These are phyloP conservation scores for Oscheius sp. DNA, from an alignment of 1,140 invertebrate genomes.

Conservation along the genomic window DNA sequence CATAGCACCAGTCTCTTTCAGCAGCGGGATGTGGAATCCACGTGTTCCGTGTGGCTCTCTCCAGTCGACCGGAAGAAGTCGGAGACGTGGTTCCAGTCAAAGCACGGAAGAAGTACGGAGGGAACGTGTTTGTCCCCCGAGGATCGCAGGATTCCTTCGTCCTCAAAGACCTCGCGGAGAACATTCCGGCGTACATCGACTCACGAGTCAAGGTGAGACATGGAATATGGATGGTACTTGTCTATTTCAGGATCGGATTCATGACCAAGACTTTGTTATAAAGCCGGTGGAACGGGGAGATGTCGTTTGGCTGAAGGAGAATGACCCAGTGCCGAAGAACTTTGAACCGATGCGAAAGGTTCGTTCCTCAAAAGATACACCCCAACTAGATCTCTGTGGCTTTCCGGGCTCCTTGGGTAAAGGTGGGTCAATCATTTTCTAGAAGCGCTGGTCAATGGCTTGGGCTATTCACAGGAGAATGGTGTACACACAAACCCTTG, in stretches of 20 bases:
- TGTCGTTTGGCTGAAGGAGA: not conserved
- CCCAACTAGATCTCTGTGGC: no score
- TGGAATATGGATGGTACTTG: not conserved
- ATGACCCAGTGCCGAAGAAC: not conserved
- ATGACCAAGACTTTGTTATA: conserved; percentile 7
- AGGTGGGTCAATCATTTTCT: no score
- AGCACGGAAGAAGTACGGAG: not conserved
- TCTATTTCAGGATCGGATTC: not conserved
- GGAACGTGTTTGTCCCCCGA: not conserved
- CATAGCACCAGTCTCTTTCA: not conserved
- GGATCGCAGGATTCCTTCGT: conserved; percentile 1
- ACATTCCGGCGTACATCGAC: not conserved
- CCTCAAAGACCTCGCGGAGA: not conserved
- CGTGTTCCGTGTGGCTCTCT: not conserved
- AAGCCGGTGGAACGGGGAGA: not conserved
- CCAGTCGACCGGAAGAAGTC: not conserved
- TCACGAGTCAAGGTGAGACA: not conserved
- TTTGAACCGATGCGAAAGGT: not conserved
- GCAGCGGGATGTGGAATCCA: not conserved
- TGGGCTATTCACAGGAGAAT: no score
- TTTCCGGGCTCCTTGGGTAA: no score
- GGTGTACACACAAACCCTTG: no score
- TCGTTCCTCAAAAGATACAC: no score
- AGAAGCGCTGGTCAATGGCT: no score
- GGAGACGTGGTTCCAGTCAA: not conserved